phyloP scores from a whole-genome alignment of 2,797 vertebrate genomes.

The Chanos chanos region DNA sequence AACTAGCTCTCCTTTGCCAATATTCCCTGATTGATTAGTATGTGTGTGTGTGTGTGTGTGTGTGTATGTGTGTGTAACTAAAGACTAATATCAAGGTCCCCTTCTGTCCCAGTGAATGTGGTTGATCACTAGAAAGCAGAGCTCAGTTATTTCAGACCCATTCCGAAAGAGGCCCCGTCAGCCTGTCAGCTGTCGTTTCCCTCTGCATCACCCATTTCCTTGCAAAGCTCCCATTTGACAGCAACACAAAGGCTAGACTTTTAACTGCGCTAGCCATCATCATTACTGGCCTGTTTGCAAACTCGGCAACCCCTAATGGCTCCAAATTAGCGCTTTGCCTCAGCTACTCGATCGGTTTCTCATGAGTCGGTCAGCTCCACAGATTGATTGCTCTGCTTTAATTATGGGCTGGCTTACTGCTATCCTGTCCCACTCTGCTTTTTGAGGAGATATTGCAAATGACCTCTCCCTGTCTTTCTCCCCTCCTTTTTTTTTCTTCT shows the following conservation, averaged over 20 bases:
- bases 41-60: not conserved
- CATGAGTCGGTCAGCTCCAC: constrained; percentile 70
- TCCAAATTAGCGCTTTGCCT: constrained; percentile 79
- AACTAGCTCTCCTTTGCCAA: no score
- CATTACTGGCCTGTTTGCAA: constrained; percentile 79
- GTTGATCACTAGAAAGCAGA: constrained; percentile 26
- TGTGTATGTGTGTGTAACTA: not conserved
- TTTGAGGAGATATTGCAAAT: constrained; percentile 1
- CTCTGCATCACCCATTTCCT: constrained; percentile 7
- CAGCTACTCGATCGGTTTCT: constrained; percentile 74
- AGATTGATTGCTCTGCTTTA: constrained; percentile 78
- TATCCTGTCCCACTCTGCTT: constrained; percentile 47
- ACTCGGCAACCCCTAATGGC: constrained; percentile 79
- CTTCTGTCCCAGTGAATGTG: constrained; percentile 19
- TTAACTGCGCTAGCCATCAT: constrained; percentile 75
- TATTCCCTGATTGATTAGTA: no score
- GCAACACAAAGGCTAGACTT: constrained; percentile 62
- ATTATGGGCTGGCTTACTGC: constrained; percentile 67
- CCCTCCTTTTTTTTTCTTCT: not conserved
- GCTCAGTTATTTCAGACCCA: constrained; percentile 19
- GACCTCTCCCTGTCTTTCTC: not conserved
- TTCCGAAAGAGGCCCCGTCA: constrained; percentile 11
- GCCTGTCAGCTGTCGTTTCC: not conserved
- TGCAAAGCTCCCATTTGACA: constrained; percentile 56
- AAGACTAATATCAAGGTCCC: constrained; percentile 1